A percentile compares a stretch with the other conserved stretches of the same genome.
Conservation (phyloP, 64 coral and sea anemone genomes). For the Actinia tenebrosa region DNA sequence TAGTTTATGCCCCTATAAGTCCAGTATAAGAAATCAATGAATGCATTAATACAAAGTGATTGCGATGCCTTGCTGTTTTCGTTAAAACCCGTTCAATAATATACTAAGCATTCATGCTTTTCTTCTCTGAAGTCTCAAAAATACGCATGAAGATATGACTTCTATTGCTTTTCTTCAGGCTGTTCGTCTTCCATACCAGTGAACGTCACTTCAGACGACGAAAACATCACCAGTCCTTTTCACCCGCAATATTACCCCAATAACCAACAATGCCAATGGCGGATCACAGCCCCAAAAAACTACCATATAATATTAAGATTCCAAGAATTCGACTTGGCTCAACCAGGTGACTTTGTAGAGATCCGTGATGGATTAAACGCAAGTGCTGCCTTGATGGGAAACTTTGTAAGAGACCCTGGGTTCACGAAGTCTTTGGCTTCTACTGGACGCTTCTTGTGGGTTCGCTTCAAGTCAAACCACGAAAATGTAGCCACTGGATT, state of each 20-base stretch:
- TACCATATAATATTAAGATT: background rate
- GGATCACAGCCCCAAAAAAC: background rate
- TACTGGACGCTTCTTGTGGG: background rate
- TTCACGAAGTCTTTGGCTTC: background rate
- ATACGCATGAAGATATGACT: too few relatives aligned
- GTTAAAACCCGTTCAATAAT: too few relatives aligned
- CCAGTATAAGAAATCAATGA: too few relatives aligned
- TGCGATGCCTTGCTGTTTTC: too few relatives aligned
- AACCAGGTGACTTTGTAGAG: conserved; percentile 11
- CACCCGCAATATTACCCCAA: background rate
- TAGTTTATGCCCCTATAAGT: too few relatives aligned
- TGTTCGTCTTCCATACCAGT: background rate
- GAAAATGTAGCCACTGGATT: background rate
- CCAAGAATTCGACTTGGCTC: background rate
- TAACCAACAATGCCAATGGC: background rate
- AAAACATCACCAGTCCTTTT: background rate
- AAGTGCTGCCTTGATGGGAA: background rate
- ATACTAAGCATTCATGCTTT: too few relatives aligned
- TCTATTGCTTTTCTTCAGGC: background rate
- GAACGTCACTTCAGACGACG: background rate
- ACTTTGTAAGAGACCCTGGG: background rate
- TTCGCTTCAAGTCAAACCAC: background rate
- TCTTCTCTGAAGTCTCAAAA: too few relatives aligned
- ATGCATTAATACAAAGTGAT: too few relatives aligned
- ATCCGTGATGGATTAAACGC: background rate